These are phyloP conservation scores for Ctenopoma multispine DNA, from an alignment of 2,797 vertebrate genomes.

Conservation along the genomic window DNA sequence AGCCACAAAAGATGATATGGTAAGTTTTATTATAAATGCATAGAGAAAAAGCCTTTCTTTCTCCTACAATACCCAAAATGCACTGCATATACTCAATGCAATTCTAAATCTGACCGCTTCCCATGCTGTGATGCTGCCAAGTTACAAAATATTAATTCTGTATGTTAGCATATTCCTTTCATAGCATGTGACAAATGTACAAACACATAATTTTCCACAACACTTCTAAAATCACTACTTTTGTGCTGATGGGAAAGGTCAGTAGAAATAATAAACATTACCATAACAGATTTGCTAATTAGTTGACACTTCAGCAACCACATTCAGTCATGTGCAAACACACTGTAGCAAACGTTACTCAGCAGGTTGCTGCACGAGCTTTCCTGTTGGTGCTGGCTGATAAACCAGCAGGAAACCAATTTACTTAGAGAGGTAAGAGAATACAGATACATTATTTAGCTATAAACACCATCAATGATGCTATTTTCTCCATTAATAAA, in stretches of 20 bases:
- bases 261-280: slow-evolving; percentile 25
- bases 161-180: neutral
- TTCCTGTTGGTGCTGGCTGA: slow-evolving; percentile 2
- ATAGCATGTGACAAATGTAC: slow-evolving; percentile 9
- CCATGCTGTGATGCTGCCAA: neutral
- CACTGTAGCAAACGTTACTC: neutral
- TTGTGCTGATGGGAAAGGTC: slow-evolving; percentile 19
- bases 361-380: slow-evolving; percentile 7
- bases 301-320: slow-evolving; percentile 20
- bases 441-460: neutral
- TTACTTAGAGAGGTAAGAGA: no score
- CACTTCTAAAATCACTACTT: slow-evolving; percentile 7
- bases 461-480: neutral
- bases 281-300: slow-evolving; percentile 32
- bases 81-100: neutral
- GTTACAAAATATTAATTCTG: neutral
- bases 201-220: slow-evolving; percentile 7
- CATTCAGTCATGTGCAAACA: slow-evolving; percentile 15
- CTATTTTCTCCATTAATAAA: neutral
- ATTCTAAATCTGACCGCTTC: neutral
- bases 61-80: neutral
- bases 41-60: neutral
- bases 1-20: slow-evolving; percentile 10
- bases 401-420: neutral
- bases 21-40: neutral